phyloP scores from a whole-genome alignment of 2,797 vertebrate genomes.

The Cephalopachus bancanus region DNA sequence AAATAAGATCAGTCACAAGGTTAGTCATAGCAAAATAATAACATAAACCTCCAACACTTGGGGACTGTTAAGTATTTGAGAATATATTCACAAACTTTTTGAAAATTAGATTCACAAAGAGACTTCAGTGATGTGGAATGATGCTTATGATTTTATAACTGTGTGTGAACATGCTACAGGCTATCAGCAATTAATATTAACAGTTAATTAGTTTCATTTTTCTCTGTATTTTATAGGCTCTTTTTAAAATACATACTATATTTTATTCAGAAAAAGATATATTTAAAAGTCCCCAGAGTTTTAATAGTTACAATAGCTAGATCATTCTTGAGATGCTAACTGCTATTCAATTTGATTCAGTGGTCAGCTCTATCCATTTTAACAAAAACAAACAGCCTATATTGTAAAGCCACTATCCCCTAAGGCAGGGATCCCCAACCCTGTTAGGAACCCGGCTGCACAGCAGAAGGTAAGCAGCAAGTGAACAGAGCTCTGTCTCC shows the following conservation, averaged over 20 bases:
- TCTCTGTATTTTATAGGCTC: not conserved
- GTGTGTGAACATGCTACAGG: not conserved
- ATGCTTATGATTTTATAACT: not conserved
- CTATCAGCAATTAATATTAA: not conserved
- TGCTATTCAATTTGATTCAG: not conserved
- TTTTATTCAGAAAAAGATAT: slow-evolving; percentile 12
- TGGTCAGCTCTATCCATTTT: not conserved
- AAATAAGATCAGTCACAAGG: not conserved
- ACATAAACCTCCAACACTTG: not conserved
- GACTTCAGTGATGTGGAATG: not conserved
- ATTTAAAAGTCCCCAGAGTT: not conserved
- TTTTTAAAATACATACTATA: not conserved
- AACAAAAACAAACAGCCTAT: not conserved
- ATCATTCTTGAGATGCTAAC: not conserved
- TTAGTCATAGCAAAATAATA: not conserved
- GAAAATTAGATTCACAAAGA: not conserved
- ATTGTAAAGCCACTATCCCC: not conserved
- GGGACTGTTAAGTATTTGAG: not conserved
- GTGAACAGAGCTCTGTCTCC: too few relatives aligned
- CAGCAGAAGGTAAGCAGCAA: too few relatives aligned
- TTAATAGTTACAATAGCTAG: not conserved
- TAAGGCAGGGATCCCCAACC: too few relatives aligned
- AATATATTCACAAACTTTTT: not conserved
- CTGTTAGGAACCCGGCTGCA: too few relatives aligned
- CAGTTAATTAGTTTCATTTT: not conserved